Base-by-base conservation (phyloP, 2,113 vertebrate species). In the Entomyzon cyanotis region DNA sequence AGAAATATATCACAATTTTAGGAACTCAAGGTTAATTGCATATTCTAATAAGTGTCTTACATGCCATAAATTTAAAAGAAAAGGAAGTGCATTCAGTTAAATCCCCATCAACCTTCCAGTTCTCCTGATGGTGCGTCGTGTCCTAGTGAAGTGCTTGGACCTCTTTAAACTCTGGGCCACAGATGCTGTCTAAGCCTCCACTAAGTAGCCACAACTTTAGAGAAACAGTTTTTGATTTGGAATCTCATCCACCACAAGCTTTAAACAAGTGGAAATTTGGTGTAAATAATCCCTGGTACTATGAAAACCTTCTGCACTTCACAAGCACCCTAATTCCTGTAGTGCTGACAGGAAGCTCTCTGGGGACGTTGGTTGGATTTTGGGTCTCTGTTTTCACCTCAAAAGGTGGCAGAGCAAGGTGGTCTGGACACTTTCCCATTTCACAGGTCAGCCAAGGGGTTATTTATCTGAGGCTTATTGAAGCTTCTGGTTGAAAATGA, bases 1-100 rank as follows among this genome's bases (percentile, higher is more conserved):
- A 73, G 92, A 93, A 93, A 95, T 94, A 90, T 42, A 94, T 91
- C 86, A 84, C 49, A 44, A 80, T 97, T 96, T 94, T 84, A 96
- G 95, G 87, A 97, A 97, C 77, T 91, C 79, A 95, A 94, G 93
- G 95, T 96, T 97, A 97, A 96, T 89, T 95, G 94, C 65, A 39
- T 76, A 95, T 90, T 94, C 87, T 89, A 88, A 69, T 78, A 89
- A 92, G 33, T 89, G 67, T 68, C 75, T 93, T 56, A 65, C 13
- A 73, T 56, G 80, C 15, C 62, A 94, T 92, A 94, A 94, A 91
- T 84, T 90, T 84, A 79, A 93, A 94, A 84, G 75, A 47, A 83
- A 77, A 87, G 39, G 33, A 93, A 91, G 20, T 60, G 33, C n/a
- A 37, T 87, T 95, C 62, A 65, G 53, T 89, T 71, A 86, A 95